phyloP scores from a whole-genome alignment of 2,113 vertebrate species.

The Sturnira hondurensis region DNA sequence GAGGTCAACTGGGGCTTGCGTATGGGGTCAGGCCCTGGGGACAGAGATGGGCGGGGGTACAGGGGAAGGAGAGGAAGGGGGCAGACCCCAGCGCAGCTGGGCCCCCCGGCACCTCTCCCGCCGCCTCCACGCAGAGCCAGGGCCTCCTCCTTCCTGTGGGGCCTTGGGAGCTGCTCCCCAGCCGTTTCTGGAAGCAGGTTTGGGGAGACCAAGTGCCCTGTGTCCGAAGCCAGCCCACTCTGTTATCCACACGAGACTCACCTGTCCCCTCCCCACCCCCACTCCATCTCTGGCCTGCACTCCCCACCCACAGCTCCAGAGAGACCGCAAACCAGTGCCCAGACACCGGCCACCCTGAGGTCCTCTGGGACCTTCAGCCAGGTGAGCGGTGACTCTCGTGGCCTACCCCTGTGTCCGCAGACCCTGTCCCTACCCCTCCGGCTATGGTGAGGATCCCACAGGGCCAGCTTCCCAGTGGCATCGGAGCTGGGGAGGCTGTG shows the following conservation, averaged over 20 bases:
- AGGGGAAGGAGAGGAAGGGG: background rate
- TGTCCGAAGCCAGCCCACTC: background rate
- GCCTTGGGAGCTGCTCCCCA: background rate
- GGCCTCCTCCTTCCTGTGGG: background rate
- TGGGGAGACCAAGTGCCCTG: background rate
- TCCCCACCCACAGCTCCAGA: background rate
- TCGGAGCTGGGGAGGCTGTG: slow-evolving; percentile 1
- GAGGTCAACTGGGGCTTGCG: background rate
- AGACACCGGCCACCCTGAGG: too few relatives aligned
- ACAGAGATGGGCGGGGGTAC: background rate
- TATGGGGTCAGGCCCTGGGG: background rate
- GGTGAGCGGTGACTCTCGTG: background rate
- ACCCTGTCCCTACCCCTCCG: background rate
- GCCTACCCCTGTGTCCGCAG: background rate
- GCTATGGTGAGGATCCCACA: slow-evolving; percentile 20
- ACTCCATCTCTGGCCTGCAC: background rate
- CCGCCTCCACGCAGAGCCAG: background rate
- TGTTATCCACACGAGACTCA: background rate
- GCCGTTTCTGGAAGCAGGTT: background rate
- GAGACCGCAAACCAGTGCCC: background rate
- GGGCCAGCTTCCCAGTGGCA: background rate
- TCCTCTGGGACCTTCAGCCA: background rate
- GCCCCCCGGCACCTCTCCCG: background rate
- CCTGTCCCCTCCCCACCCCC: too few relatives aligned
- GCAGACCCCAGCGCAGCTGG: background rate